Percentiles rank a stretch among this genome's conserved stretches.
Evolutionary conservation across 2,113 vertebrate species (phyloP).

Genomic region (Platichthys flesus): DNA sequence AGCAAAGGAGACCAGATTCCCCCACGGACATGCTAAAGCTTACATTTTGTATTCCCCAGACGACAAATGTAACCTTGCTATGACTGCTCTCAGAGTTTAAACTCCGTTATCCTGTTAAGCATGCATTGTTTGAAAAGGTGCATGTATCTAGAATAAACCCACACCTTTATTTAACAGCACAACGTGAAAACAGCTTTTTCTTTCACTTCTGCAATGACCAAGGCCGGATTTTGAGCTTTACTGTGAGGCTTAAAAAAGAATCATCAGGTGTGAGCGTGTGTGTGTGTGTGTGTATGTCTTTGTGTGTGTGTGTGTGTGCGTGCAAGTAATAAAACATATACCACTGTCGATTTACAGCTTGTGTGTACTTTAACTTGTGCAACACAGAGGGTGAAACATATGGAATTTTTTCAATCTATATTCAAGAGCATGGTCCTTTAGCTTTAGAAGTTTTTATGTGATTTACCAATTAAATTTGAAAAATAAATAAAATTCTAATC

Average conservation of each 20-base stretch:
- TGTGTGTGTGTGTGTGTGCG: neutral
- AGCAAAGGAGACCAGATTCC: slow-evolving; percentile 18
- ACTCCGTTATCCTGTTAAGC: slow-evolving; percentile 28
- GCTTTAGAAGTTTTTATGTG: too few relatives aligned
- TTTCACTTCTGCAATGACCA: slow-evolving; percentile 33
- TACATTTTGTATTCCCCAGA: slow-evolving; percentile 32
- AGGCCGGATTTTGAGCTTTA: neutral
- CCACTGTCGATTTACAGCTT: too few relatives aligned
- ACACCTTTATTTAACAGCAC: neutral
- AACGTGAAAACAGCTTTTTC: neutral
- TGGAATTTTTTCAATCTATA: too few relatives aligned
- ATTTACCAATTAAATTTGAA: too few relatives aligned
- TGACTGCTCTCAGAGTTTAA: slow-evolving; percentile 22
- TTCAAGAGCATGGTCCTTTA: too few relatives aligned
- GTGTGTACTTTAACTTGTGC: too few relatives aligned
- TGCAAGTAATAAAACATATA: too few relatives aligned
- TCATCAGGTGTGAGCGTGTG: neutral
- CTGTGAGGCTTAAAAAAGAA: neutral
- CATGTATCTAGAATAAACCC: neutral
- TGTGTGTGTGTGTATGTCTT: neutral
- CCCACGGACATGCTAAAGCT: slow-evolving; percentile 14
- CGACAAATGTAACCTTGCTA: slow-evolving; percentile 31
- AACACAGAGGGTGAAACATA: too few relatives aligned
- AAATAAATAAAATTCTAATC: too few relatives aligned
- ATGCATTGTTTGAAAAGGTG: neutral